A percentile compares a stretch with the other conserved stretches of the same genome.
Conservation (phyloP, 1,140 invertebrate genomes). For the Dreissena rostriformis region DNA sequence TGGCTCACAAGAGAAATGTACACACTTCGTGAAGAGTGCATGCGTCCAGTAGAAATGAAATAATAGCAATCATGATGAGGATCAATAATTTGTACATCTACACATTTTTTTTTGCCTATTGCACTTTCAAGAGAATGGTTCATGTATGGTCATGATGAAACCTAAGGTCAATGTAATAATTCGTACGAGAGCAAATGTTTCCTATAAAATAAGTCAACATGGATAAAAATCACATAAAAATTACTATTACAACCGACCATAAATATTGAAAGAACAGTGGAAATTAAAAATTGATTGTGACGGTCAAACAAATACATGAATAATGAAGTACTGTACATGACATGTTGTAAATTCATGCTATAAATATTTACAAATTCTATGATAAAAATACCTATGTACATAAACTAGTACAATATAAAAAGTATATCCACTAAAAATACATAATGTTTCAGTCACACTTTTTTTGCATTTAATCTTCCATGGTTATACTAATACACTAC, state of each 20-base stretch:
- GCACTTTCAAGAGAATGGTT: slow-evolving; percentile 34
- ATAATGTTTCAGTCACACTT: background rate
- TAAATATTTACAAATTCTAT: background rate
- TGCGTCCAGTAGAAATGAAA: slow-evolving; percentile 27
- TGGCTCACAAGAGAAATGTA: no score
- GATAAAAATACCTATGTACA: background rate
- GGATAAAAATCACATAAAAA: slow-evolving; percentile 32
- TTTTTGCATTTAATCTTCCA: background rate
- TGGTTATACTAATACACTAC: slow-evolving; percentile 4
- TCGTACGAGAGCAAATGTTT: background rate
- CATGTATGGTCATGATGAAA: background rate
- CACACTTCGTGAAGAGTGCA: slow-evolving; percentile 34
- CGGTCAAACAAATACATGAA: slow-evolving; percentile 14
- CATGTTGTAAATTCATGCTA: background rate
- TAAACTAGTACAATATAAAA: background rate
- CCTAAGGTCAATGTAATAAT: no score
- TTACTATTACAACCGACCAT: slow-evolving; percentile 41
- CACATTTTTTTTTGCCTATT: slow-evolving; percentile 19
- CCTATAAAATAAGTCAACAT: slow-evolving; percentile 38
- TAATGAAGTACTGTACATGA: background rate
- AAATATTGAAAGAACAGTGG: slow-evolving; percentile 47
- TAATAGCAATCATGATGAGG: background rate
- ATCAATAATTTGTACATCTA: slow-evolving; percentile 15
- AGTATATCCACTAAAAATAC: background rate
- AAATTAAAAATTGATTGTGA: slow-evolving; percentile 22